These are phyloP conservation scores for Platycheirus rosarum DNA, from an alignment of 2,888 invertebrate species.

Conservation along the genomic window DNA sequence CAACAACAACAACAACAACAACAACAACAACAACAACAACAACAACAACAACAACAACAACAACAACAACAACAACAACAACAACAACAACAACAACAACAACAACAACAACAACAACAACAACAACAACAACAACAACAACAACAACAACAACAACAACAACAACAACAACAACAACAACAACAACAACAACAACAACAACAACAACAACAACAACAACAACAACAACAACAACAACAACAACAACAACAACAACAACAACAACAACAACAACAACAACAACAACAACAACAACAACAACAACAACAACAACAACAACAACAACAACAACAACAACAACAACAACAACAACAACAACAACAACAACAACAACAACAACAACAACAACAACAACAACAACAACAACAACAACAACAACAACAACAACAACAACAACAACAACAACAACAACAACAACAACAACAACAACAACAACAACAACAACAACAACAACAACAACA, in stretches of 20 bases:
- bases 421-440: conserved; percentile 3
- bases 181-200: conserved; percentile 3
- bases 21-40: conserved; percentile 3
- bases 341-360: conserved; percentile 3
- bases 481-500: conserved; percentile 3
- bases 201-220: conserved; percentile 1
- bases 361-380: conserved; percentile 3
- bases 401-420: conserved; percentile 3
- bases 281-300: conserved; percentile 3
- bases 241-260: conserved; percentile 3
- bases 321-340: conserved; percentile 3
- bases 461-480: conserved; percentile 3
- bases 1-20: conserved; percentile 3
- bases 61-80: conserved; percentile 3
- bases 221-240: conserved; percentile 3
- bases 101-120: conserved; percentile 3
- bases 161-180: conserved; percentile 3
- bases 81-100: conserved; percentile 3
- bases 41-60: conserved; percentile 3
- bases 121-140: conserved; percentile 3
- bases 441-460: conserved; percentile 3
- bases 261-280: conserved; percentile 3
- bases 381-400: conserved; percentile 3
- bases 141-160: conserved; percentile 1
- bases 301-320: conserved; percentile 3